Conservation (phyloP, 2,888 invertebrate genomes). For the Polylopha cassiicola region DNA sequence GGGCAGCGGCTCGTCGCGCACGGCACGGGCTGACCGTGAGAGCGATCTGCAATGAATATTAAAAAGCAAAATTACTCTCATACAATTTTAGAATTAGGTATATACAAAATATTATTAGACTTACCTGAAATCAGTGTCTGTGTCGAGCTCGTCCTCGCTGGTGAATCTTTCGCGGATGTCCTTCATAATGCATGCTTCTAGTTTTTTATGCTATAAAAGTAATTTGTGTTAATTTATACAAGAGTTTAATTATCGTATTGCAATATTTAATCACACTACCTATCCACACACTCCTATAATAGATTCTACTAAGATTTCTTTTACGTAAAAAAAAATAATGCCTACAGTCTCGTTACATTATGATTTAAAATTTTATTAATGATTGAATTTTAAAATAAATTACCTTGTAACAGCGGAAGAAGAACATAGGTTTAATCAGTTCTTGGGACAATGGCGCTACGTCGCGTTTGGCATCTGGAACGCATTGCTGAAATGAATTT, state of each 20-base stretch:
- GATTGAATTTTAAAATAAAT: constrained; percentile 6
- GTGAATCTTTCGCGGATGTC: constrained; percentile 81
- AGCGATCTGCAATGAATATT: constrained; percentile 44
- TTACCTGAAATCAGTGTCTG: constrained; percentile 71
- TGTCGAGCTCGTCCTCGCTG: constrained; percentile 76
- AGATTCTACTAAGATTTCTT: too few relatives aligned
- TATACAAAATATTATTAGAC: background rate
- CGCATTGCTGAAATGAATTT: constrained; percentile 78
- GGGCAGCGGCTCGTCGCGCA: constrained; percentile 53
- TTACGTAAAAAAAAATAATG: too few relatives aligned
- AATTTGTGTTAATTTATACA: too few relatives aligned
- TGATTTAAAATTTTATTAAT: too few relatives aligned
- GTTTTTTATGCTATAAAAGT: constrained; percentile 78
- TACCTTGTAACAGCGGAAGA: constrained; percentile 84
- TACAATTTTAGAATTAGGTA: background rate
- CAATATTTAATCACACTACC: too few relatives aligned
- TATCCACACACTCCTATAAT: too few relatives aligned
- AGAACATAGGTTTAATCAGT: constrained; percentile 82
- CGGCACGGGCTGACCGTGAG: constrained; percentile 71
- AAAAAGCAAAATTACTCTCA: background rate
- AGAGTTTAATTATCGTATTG: too few relatives aligned
- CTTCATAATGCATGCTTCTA: constrained; percentile 84
- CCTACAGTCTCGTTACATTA: too few relatives aligned
- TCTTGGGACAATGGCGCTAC: constrained; percentile 80
- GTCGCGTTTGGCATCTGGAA: constrained; percentile 80